Evolutionary conservation across 1,140 invertebrate genomes (phyloP).

Genomic region (Monomorium pharaonis): DNA sequence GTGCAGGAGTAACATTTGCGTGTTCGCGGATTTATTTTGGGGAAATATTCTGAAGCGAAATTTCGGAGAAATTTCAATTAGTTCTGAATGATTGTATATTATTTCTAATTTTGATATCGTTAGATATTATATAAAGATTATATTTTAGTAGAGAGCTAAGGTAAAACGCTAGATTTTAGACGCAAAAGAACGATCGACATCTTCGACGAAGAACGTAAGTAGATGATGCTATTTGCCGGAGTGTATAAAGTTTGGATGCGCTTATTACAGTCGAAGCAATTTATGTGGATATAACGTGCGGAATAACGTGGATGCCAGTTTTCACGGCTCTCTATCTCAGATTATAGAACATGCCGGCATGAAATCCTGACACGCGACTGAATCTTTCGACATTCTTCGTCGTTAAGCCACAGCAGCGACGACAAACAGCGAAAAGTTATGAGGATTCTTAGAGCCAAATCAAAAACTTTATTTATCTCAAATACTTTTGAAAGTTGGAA

Average conservation of each 20-base stretch:
- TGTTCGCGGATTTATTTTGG: background rate
- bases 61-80: background rate
- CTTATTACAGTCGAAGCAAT: background rate
- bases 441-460: background rate
- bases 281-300: background rate
- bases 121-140: background rate
- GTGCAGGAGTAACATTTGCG: background rate
- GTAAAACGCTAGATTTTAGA: background rate
- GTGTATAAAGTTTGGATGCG: background rate
- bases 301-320: background rate
- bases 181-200: background rate
- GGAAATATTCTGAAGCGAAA: background rate
- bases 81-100: background rate
- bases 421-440: conserved; percentile 1
- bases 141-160: background rate
- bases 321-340: background rate
- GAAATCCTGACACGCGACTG: background rate
- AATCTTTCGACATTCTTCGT: background rate
- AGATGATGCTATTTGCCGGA: background rate
- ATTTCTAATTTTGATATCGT: background rate
- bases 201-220: background rate
- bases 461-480: conserved; percentile 7
- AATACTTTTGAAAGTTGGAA: conserved; percentile 16
- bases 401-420: background rate
- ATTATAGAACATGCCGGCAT: background rate